Evolutionary conservation across 2,113 vertebrate genomes (phyloP).

Genomic region (Ameiurus melas): DNA sequence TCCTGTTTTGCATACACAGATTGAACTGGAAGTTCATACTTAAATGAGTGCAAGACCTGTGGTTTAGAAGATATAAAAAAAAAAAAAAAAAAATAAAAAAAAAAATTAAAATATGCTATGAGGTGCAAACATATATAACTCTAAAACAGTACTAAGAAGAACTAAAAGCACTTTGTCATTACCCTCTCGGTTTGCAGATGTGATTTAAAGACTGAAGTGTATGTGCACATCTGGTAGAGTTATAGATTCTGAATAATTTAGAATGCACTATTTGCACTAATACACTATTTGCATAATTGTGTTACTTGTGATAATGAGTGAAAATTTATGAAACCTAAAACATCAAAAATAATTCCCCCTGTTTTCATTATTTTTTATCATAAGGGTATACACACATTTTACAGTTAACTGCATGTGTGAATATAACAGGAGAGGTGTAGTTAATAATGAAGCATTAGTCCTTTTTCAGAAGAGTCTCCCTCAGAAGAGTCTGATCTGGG

Average conservation of each 20-base stretch:
- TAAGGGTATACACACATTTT: not conserved
- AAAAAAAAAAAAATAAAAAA: too few relatives aligned
- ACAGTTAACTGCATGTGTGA: not conserved
- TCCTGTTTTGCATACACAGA: too few relatives aligned
- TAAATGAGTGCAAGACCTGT: not conserved
- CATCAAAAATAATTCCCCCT: not conserved
- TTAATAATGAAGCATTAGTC: not conserved
- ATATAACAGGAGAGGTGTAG: not conserved
- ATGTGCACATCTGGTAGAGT: not conserved
- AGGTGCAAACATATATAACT: not conserved
- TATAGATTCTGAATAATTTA: not conserved
- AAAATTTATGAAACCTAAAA: not conserved
- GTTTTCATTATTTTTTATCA: not conserved
- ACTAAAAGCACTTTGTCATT: not conserved
- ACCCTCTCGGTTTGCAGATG: not conserved
- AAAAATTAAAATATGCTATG: too few relatives aligned
- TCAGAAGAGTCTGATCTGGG: slow-evolving; percentile 47
- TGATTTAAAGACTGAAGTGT: not conserved
- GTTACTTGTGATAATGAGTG: not conserved
- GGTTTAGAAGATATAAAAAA: too few relatives aligned
- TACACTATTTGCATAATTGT: not conserved
- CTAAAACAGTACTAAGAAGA: not conserved
- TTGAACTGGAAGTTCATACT: not conserved
- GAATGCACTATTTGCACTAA: not conserved
- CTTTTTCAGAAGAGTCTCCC: not conserved